These are phyloP conservation scores for Leptopilina syphax DNA, from an alignment of 2,888 invertebrate species.

Conservation along the genomic window DNA sequence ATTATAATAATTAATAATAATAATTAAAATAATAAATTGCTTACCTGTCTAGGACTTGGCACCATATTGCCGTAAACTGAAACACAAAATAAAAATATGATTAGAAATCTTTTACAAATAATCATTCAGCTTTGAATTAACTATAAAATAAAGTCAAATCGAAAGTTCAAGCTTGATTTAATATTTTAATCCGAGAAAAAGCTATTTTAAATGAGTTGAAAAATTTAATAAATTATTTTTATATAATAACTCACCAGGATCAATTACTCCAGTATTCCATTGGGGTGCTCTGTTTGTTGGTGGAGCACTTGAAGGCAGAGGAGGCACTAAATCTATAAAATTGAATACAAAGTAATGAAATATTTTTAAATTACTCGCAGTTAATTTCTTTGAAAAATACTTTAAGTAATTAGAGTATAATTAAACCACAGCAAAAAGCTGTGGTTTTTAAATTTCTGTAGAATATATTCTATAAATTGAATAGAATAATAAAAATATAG, in stretches of 20 bases:
- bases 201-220: no score
- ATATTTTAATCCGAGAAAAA: no score
- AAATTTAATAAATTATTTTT: slow-evolving; percentile 44
- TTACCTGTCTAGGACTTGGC: slow-evolving; percentile 72
- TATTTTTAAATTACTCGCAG: background rate
- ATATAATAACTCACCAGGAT: slow-evolving; percentile 71
- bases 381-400: background rate
- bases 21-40: background rate
- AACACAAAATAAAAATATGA: slow-evolving; percentile 61
- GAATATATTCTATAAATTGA: no score
- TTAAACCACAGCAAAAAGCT: no score
- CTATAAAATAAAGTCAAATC: background rate
- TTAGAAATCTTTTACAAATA: background rate
- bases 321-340: slow-evolving; percentile 80
- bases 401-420: no score
- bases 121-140: no score
- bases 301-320: slow-evolving; percentile 80
- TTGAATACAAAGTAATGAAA: slow-evolving; percentile 50
- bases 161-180: no score
- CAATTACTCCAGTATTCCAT: slow-evolving; percentile 69
- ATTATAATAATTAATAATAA: background rate
- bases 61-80: slow-evolving; percentile 76
- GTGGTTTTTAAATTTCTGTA: no score
- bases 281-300: slow-evolving; percentile 71
- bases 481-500: no score